Conservation (phyloP, 2,113 vertebrate species). For the Limnothrissa miodon region DNA sequence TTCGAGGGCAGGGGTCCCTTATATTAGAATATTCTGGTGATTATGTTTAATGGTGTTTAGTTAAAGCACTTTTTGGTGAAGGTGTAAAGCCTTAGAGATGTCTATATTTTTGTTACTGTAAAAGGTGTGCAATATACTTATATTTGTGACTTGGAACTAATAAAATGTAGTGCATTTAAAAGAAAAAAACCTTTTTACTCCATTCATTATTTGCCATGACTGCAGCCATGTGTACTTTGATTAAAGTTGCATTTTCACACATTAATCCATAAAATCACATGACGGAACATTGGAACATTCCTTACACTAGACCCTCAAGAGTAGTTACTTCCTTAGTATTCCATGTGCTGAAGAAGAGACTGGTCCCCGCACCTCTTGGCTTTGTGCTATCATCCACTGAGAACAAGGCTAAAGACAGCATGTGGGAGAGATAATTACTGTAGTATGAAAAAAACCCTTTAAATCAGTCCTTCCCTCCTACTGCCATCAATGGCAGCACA, state of each 20-base stretch:
- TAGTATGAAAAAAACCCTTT: conserved; percentile 40
- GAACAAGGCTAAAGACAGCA: conserved; percentile 35
- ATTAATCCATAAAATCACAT: neutral
- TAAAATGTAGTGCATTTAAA: conserved; percentile 68
- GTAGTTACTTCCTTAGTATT: neutral
- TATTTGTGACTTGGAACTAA: conserved; percentile 58
- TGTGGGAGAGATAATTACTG: conserved; percentile 58
- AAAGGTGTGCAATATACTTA: conserved; percentile 40
- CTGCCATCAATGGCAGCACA: conserved; percentile 40
- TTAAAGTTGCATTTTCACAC: neutral
- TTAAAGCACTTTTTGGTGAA: conserved; percentile 22
- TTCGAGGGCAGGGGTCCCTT: neutral
- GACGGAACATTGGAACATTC: neutral
- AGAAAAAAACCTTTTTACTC: neutral
- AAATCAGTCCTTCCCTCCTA: conserved; percentile 53
- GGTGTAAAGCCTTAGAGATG: conserved; percentile 57
- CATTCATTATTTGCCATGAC: neutral
- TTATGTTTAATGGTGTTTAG: conserved; percentile 23
- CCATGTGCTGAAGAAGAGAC: neutral
- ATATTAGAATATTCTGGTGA: neutral
- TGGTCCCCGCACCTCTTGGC: conserved; percentile 19
- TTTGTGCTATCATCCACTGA: conserved; percentile 31
- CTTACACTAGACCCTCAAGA: neutral
- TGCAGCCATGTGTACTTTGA: neutral
- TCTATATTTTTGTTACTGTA: conserved; percentile 66